Evolutionary conservation across 2,888 invertebrate species (phyloP), one percentile per base, ranked within the genome.

Genomic region (Trichacis sp.): DNA sequence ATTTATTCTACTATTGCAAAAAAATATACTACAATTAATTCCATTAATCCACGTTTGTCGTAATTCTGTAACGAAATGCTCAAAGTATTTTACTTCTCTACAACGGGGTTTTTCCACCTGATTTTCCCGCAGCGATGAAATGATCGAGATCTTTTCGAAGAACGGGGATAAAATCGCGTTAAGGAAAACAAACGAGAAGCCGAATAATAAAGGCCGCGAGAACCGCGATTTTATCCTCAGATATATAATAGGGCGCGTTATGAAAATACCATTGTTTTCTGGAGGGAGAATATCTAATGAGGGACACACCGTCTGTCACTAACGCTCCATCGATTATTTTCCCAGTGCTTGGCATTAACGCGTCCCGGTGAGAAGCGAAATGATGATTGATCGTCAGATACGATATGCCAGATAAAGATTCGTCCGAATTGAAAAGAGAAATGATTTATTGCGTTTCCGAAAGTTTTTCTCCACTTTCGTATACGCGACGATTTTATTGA

Each of bases 351-450:
- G 19, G 18, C 38, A 36, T 49, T 38, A 15, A 12, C 49, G 15
- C 38, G 49, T 15, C 19, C 1, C 14, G 19, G 18, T 36, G 36
- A 18, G 38, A 36, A 14, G n/a, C n/a, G 18, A 38, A 49, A 49
- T 49, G 49, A 49, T 49, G 49, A 49, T 49, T 49, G 49, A 49
- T 49, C 38, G 49, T 15, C 19, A 1, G 36, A 38, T 49, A 38
- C 49, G 49, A 38, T 38, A 19, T 38, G 38, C 15, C 38, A 38
- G 38, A 49, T 49, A 49, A 49, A 49, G 36, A 49, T 49, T 49
- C 38, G 29, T 2, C 48, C 49, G 17, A 43, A 43, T 43, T 19
- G 43, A 19, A 19, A 43, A 43, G 42, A 33, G 33, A 33, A 6
- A 43, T 43, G 43, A 43, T 43, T 43, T 43, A 43, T 43, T 19